Conservation (phyloP, 1,140 invertebrate species). For the Aleiodes sp. region DNA sequence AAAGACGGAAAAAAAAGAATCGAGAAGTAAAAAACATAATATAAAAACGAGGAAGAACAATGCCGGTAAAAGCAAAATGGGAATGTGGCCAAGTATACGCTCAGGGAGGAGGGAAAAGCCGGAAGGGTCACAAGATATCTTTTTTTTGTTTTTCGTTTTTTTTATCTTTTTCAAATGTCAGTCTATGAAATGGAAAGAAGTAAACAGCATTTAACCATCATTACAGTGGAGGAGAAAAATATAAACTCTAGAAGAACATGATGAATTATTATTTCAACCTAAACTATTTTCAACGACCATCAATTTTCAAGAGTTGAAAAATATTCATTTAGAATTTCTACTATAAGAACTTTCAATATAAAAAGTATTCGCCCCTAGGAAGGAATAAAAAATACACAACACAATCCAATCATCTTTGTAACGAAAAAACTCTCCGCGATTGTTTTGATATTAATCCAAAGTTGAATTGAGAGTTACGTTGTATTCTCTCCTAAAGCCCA, state of each 20-base stretch:
- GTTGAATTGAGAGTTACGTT: not conserved
- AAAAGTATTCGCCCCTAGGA: no score
- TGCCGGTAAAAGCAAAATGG: conserved; percentile 27
- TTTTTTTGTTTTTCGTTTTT: not conserved
- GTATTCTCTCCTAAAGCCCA: not conserved
- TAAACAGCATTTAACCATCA: conserved; percentile 19
- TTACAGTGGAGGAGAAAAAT: conserved; percentile 9
- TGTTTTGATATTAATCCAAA: conserved; percentile 20
- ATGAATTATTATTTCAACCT: not conserved
- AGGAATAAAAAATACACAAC: no score
- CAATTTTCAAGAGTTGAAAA: not conserved
- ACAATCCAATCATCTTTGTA: no score
- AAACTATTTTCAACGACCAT: not conserved
- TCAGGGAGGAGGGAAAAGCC: not conserved
- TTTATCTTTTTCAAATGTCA: not conserved
- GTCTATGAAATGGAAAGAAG: conserved; percentile 1
- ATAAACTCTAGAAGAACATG: not conserved
- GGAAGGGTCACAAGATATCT: conserved; percentile 20
- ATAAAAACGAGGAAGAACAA: conserved; percentile 18
- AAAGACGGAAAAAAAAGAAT: conserved; percentile 9
- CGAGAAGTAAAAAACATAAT: conserved; percentile 7
- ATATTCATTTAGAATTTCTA: no score
- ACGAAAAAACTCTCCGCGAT: conserved; percentile 3
- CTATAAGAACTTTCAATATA: no score
- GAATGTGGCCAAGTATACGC: conserved; percentile 31